Evolutionary conservation across 2,113 vertebrate species (phyloP).

Genomic region (Ellobius talpinus): DNA sequence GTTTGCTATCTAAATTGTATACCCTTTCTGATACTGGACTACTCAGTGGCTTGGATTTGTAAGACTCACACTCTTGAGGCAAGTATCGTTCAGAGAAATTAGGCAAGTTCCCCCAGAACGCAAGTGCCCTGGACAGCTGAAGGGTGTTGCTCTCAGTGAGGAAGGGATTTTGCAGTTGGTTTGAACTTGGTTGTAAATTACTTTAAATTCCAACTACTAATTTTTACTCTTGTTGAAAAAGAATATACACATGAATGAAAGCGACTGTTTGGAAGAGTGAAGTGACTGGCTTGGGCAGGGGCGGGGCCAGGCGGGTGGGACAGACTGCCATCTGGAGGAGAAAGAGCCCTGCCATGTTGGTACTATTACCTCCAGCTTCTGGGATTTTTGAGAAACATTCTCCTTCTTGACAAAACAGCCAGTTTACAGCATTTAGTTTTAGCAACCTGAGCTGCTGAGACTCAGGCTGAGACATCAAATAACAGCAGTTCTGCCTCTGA

Average conservation of each 20-base stretch:
- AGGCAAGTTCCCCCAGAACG: background rate
- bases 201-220: background rate
- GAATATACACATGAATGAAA: background rate
- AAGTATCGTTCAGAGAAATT: background rate
- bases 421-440: background rate
- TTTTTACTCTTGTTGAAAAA: conserved; percentile 19
- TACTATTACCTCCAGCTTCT: background rate
- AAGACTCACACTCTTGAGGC: background rate
- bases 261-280: background rate
- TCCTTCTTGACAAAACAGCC: background rate
- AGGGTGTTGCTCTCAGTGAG: background rate
- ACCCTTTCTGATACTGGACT: background rate
- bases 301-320: too few species aligned
- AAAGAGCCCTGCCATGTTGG: background rate
- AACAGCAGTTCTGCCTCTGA: background rate
- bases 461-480: too few species aligned
- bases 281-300: background rate
- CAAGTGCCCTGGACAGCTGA: too few species aligned
- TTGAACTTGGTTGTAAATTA: background rate
- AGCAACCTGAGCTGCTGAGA: background rate
- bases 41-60: background rate
- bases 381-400: background rate
- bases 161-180: background rate
- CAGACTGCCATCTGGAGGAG: background rate
- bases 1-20: background rate